Evolutionary conservation across 1,140 invertebrate species (phyloP).

Genomic region (Philotrypesis tridentata): DNA sequence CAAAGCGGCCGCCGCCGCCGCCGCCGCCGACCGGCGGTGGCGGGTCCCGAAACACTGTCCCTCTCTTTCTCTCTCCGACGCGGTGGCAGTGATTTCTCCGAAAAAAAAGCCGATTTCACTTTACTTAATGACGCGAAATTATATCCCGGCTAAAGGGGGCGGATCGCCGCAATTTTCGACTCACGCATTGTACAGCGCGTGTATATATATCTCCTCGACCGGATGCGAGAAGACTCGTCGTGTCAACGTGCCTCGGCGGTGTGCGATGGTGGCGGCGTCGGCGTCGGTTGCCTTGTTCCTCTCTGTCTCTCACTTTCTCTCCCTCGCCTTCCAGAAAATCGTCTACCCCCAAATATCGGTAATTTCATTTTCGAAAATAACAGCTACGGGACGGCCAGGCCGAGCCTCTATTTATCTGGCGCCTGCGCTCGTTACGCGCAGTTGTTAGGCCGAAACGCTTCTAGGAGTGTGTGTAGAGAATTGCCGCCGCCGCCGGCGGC

Average conservation of each 20-base stretch:
- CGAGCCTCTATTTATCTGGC: conserved; percentile 63
- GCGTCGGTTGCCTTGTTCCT: neutral
- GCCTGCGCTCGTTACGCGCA: conserved; percentile 57
- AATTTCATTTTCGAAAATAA: conserved; percentile 49
- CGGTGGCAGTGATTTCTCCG: conserved; percentile 30
- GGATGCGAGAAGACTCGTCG: conserved; percentile 5
- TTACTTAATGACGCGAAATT: conserved; percentile 43
- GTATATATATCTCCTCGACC: conserved; percentile 12
- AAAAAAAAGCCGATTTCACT: conserved; percentile 48
- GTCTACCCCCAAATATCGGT: neutral
- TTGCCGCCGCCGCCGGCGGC: too few relatives aligned
- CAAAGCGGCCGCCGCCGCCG: neutral
- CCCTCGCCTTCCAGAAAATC: neutral
- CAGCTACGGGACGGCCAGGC: conserved; percentile 7
- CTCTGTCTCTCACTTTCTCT: neutral
- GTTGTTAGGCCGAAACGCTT: conserved; percentile 38
- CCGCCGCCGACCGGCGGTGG: too few relatives aligned
- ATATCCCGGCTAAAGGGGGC: conserved; percentile 31
- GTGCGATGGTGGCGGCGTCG: neutral
- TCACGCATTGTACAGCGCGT: neutral
- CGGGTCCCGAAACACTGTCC: neutral
- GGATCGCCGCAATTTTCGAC: conserved; percentile 31
- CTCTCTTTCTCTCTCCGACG: too few relatives aligned
- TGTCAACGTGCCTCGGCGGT: conserved; percentile 10
- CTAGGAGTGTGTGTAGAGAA: neutral